A percentile compares a stretch with the other conserved stretches of the same genome.
These are phyloP conservation scores for Sceloporus undulatus DNA, from an alignment of 2,113 vertebrate genomes.

Conservation along the genomic window DNA sequence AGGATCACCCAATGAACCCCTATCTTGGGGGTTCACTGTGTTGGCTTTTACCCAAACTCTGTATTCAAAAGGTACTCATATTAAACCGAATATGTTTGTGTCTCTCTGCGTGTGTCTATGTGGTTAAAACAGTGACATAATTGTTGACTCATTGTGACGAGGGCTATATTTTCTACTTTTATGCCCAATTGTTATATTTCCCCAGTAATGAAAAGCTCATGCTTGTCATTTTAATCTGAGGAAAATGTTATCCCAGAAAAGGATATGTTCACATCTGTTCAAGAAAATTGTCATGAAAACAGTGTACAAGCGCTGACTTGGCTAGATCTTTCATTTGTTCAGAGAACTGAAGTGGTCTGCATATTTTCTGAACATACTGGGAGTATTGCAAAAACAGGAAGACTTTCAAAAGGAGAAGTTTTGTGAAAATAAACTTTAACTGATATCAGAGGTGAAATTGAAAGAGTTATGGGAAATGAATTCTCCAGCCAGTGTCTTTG, in stretches of 20 bases:
- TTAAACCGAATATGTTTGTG: no score
- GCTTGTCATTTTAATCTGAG: neutral
- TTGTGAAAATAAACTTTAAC: constrained; percentile 52
- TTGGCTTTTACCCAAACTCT: neutral
- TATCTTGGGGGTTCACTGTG: neutral
- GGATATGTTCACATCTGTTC: neutral
- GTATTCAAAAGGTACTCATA: no score
- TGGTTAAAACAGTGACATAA: no score
- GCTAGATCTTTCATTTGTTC: neutral
- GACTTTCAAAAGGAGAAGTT: constrained; percentile 31
- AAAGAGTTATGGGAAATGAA: constrained; percentile 50
- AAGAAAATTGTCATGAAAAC: neutral
- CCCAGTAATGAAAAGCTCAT: neutral
- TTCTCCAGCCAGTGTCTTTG: neutral
- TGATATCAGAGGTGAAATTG: constrained; percentile 10
- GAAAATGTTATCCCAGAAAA: neutral
- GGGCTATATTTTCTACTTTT: neutral
- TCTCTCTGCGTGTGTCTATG: no score
- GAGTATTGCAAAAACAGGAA: constrained; percentile 53
- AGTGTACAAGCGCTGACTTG: neutral
- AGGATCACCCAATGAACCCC: neutral
- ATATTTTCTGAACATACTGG: neutral
- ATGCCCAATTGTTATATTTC: neutral
- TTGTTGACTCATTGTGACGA: neutral
- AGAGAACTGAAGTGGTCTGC: accelerated